Evolutionary conservation across 1,140 invertebrate genomes (phyloP).

Genomic region (Drosophila bipectinata): DNA sequence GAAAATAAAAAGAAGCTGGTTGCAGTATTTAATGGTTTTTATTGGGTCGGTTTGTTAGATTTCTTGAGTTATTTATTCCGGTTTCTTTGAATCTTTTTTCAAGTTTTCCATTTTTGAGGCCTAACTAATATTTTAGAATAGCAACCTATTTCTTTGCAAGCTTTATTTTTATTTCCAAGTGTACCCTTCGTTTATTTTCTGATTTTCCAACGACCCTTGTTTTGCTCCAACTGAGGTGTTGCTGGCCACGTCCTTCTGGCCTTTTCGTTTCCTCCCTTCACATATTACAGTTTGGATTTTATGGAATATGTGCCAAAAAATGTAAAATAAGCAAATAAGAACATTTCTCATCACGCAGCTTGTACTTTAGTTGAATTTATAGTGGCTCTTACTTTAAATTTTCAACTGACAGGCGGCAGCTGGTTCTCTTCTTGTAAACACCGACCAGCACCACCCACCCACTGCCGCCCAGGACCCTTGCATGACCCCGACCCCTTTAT

Average conservation of each 20-base stretch:
- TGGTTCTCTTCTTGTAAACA: conserved; percentile 8
- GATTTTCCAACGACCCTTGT: background rate
- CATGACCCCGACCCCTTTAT: background rate
- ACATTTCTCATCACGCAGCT: conserved; percentile 23
- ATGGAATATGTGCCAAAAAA: conserved; percentile 44
- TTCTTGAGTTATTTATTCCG: too few species aligned
- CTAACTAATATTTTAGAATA: too few species aligned
- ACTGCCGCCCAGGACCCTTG: background rate
- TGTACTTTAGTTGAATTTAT: conserved; percentile 15
- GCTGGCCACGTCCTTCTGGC: background rate
- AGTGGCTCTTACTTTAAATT: conserved; percentile 34
- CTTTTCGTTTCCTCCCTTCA: background rate
- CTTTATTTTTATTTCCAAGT: background rate
- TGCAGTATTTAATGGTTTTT: too few species aligned
- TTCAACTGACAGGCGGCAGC: conserved; percentile 38
- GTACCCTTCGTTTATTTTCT: background rate
- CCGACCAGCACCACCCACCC: too few species aligned
- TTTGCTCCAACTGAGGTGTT: background rate
- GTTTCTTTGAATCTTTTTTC: too few species aligned
- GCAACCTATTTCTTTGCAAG: too few species aligned
- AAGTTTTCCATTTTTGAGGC: too few species aligned
- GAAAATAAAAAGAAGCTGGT: too few species aligned
- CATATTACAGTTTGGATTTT: conserved; percentile 11
- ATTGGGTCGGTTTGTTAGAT: too few species aligned
- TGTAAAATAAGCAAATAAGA: conserved; percentile 35